Conservation (phyloP, 2,888 invertebrate genomes). For the Eupithecia exiguata region DNA sequence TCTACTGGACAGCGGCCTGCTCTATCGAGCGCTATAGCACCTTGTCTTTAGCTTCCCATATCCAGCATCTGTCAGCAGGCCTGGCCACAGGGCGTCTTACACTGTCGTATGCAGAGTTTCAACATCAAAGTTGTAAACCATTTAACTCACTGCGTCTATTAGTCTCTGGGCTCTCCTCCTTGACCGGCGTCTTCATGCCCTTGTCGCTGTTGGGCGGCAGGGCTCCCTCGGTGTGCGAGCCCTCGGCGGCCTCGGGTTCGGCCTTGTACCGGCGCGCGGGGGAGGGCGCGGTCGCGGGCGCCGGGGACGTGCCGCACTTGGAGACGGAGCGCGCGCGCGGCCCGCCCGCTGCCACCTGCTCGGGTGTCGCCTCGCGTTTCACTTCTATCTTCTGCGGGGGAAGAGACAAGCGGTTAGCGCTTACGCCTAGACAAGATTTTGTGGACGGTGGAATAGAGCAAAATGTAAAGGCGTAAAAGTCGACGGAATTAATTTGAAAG, state of each 20-base stretch:
- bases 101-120: too few species aligned
- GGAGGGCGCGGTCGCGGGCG: slow-evolving; percentile 37
- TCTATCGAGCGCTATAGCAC: too few species aligned
- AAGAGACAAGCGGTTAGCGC: not conserved
- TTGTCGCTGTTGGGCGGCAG: slow-evolving; percentile 59
- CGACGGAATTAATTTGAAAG: too few species aligned
- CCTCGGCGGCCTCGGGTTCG: slow-evolving; percentile 74
- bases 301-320: slow-evolving; percentile 56
- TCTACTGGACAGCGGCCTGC: too few species aligned
- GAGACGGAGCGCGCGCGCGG: slow-evolving; percentile 65
- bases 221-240: slow-evolving; percentile 70
- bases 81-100: too few species aligned
- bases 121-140: not conserved
- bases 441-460: too few species aligned
- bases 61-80: too few species aligned
- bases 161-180: slow-evolving; percentile 65
- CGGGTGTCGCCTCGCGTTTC: slow-evolving; percentile 74
- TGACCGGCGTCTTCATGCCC: slow-evolving; percentile 61
- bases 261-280: slow-evolving; percentile 68
- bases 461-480: too few species aligned
- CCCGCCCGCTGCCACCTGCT: slow-evolving; percentile 65
- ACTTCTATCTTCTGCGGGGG: slow-evolving; percentile 78
- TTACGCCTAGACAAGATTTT: too few species aligned
- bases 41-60: too few species aligned
- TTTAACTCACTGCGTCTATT: slow-evolving; percentile 58